A percentile compares a stretch with the other conserved stretches of the same genome.
These are phyloP conservation scores for Nebria salina DNA, from an alignment of 2,888 invertebrate genomes.

Conservation along the genomic window DNA sequence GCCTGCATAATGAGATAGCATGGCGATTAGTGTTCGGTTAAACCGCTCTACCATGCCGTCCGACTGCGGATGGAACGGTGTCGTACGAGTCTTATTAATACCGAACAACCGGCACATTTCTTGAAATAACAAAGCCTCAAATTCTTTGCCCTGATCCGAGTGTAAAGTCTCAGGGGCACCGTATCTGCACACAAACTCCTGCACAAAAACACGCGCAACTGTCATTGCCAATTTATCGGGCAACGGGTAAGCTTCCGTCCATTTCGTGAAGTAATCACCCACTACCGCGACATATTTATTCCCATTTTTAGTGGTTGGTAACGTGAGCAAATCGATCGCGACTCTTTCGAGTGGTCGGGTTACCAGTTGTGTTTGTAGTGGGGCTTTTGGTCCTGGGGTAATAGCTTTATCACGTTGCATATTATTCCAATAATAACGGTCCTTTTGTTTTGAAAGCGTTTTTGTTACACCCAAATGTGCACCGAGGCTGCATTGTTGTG, in stretches of 20 bases:
- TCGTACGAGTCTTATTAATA: neutral
- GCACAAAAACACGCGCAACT: too few species aligned
- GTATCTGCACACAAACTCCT: too few species aligned
- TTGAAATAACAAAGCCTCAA: too few species aligned
- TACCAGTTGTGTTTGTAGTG: neutral
- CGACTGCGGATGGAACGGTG: too few species aligned
- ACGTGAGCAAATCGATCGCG: conserved; percentile 3
- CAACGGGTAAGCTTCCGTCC: too few species aligned
- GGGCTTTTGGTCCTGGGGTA: neutral
- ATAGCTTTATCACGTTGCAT: neutral
- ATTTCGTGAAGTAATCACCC: too few species aligned
- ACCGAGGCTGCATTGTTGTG: too few species aligned
- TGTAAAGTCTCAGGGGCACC: too few species aligned
- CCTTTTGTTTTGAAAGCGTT: neutral
- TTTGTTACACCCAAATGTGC: neutral
- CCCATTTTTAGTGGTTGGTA: neutral
- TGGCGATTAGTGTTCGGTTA: conserved; percentile 19
- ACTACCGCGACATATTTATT: conserved; percentile 6
- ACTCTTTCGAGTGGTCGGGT: conserved; percentile 4
- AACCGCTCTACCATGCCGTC: too few species aligned
- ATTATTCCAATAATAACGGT: conserved; percentile 13
- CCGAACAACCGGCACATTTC: too few species aligned
- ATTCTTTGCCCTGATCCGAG: too few species aligned
- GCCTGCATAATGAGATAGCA: conserved; percentile 5
- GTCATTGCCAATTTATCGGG: too few species aligned